Conservation (phyloP, 2,888 invertebrate genomes). For the Limenitis camilla region DNA sequence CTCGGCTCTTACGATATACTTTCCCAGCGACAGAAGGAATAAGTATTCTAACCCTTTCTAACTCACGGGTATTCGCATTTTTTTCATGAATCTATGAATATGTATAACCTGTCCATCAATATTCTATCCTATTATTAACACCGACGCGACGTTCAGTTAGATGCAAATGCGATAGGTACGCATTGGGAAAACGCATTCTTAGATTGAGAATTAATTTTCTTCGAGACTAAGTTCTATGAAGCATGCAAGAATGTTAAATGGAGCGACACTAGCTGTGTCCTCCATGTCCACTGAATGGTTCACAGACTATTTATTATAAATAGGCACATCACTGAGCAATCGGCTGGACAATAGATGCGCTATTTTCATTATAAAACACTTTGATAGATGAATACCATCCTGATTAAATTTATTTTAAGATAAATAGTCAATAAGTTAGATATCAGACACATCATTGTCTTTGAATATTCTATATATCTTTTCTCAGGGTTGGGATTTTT, state of each 20-base stretch:
- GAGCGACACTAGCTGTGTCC: slow-evolving; percentile 51
- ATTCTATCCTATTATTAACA: not conserved
- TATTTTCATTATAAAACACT: slow-evolving; percentile 8
- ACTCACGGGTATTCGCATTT: too few relatives aligned
- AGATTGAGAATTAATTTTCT: slow-evolving; percentile 24
- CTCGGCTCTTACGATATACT: too few relatives aligned
- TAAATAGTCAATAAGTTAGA: too few relatives aligned
- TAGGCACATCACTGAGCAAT: slow-evolving; percentile 31
- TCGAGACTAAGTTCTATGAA: slow-evolving; percentile 39
- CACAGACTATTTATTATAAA: slow-evolving; percentile 38
- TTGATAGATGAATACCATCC: too few relatives aligned
- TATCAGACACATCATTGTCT: too few relatives aligned
- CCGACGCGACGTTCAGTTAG: not conserved
- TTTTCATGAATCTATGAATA: too few relatives aligned
- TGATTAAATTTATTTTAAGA: too few relatives aligned
- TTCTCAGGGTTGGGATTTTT: too few relatives aligned
- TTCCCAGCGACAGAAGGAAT: too few relatives aligned
- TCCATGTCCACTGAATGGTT: slow-evolving; percentile 58
- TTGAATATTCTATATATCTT: too few relatives aligned
- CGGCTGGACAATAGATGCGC: slow-evolving; percentile 24
- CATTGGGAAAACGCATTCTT: slow-evolving; percentile 20
- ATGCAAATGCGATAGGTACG: slow-evolving; percentile 11
- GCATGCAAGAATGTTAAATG: slow-evolving; percentile 58
- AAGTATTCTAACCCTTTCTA: too few relatives aligned
- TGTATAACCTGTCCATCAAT: not conserved